Evolutionary conservation across 2,888 invertebrate genomes (phyloP).

Genomic region (Thysanoteuthis rhombus): DNA sequence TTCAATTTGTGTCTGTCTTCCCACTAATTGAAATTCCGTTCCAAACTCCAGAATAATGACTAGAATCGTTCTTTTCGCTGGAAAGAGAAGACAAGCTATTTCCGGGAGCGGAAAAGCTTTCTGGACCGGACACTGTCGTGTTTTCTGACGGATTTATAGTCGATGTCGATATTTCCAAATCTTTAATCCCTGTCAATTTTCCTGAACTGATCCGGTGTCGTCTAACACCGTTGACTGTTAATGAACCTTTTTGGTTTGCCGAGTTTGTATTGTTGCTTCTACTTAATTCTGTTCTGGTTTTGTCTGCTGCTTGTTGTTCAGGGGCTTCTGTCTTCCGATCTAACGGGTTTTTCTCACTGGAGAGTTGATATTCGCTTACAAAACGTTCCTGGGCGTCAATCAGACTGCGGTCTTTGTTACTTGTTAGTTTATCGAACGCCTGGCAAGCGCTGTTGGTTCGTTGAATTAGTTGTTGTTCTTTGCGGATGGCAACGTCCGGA

Average conservation of each 20-base stretch:
- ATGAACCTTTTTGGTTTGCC: too few relatives aligned
- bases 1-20: not conserved
- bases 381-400: not conserved
- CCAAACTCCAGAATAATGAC: not conserved
- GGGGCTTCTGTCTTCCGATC: not conserved
- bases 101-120: not conserved
- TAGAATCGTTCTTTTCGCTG: not conserved
- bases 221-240: not conserved
- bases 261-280: not conserved
- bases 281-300: not conserved
- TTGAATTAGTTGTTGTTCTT: not conserved
- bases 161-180: not conserved
- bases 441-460: not conserved
- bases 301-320: not conserved
- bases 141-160: not conserved
- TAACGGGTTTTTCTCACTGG: not conserved
- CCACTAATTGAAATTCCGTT: not conserved
- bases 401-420: not conserved
- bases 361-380: not conserved
- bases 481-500: not conserved
- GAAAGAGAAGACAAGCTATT: not conserved
- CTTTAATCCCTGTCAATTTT: not conserved
- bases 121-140: not conserved
- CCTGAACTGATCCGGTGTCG: not conserved
- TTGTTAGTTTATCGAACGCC: not conserved